Evolutionary conservation across 2,113 vertebrate species (phyloP).

Genomic region (Myotis yumanensis): DNA sequence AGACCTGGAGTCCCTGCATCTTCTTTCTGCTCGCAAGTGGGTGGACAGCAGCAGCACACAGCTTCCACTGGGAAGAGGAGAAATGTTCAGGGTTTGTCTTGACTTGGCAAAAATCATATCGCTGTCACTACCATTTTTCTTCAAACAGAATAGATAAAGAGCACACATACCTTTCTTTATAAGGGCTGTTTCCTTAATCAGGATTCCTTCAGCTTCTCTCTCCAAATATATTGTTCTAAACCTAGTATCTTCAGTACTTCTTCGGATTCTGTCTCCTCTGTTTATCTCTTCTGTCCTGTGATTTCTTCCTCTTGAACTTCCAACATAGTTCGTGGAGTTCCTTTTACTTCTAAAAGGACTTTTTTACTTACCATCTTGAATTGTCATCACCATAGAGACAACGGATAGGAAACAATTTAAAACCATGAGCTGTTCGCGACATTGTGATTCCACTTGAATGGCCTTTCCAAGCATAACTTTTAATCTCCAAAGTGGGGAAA

Average conservation of each 20-base stretch:
- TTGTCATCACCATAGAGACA: neutral
- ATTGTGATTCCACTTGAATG: neutral
- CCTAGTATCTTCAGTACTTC: neutral
- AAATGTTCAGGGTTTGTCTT: neutral
- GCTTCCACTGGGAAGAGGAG: neutral
- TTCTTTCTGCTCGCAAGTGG: neutral
- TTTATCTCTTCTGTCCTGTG: neutral
- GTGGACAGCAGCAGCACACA: neutral
- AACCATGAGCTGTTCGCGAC: neutral
- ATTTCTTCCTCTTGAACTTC: neutral
- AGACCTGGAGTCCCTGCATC: neutral
- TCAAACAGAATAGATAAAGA: neutral
- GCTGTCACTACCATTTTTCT: neutral
- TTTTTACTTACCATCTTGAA: neutral
- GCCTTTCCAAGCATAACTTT: neutral
- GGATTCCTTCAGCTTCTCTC: neutral
- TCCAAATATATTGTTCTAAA: neutral
- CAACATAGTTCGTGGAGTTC: neutral
- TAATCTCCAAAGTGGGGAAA: neutral
- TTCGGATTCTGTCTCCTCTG: neutral
- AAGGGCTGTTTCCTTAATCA: neutral
- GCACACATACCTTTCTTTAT: neutral
- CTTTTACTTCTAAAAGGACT: neutral
- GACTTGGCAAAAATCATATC: neutral
- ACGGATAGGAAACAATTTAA: neutral